Conservation (phyloP, 2,888 invertebrate species). For the Pristionchus mayeri region DNA sequence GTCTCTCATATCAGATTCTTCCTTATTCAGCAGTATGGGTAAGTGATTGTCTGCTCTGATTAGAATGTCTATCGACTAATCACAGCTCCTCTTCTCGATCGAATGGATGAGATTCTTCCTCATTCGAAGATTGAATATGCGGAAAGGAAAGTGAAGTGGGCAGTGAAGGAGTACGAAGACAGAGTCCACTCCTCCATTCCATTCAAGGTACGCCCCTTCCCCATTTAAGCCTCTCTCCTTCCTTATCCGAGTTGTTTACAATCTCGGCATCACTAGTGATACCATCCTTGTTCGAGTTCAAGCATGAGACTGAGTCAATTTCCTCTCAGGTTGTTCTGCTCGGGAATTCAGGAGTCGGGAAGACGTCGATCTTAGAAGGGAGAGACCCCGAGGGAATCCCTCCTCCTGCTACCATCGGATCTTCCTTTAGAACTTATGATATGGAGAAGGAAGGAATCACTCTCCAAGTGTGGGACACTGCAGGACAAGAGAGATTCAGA, state of each 20-base stretch:
- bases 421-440: conserved; percentile 27
- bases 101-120: background rate
- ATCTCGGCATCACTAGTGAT: too few relatives aligned
- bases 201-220: background rate
- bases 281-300: too few relatives aligned
- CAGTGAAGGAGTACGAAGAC: background rate
- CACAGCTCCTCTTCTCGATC: conserved; percentile 38
- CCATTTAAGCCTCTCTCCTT: too few relatives aligned
- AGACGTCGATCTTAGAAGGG: conserved; percentile 20
- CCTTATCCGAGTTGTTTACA: too few relatives aligned
- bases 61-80: too few relatives aligned
- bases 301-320: too few relatives aligned
- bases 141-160: conserved; percentile 25
- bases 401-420: conserved; percentile 36
- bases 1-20: background rate
- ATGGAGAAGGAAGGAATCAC: background rate
- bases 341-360: conserved; percentile 31
- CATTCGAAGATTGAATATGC: background rate
- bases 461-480: conserved; percentile 39
- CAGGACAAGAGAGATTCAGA: conserved; percentile 39
- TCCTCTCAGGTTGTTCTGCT: conserved; percentile 7
- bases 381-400: background rate
- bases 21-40: conserved; percentile 4
- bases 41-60: background rate
- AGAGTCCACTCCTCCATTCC: background rate